These are phyloP conservation scores for Macrosoma leucophasiata DNA, from an alignment of 2,888 invertebrate genomes.

Conservation along the genomic window DNA sequence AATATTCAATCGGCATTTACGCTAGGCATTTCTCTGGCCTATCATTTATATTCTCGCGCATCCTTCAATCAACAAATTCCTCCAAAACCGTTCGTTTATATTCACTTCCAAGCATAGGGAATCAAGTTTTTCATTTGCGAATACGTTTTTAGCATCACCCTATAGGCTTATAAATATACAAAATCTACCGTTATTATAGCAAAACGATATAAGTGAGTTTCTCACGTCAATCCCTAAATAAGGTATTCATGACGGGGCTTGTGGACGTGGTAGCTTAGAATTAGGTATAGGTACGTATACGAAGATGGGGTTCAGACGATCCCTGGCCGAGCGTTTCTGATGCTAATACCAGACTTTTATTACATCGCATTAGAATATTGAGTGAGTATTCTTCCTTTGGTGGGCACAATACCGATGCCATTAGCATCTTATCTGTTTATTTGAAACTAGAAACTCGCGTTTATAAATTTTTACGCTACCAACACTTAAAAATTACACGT, in stretches of 20 bases:
- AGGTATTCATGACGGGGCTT: slow-evolving; percentile 26
- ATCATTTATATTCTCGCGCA: too few relatives aligned
- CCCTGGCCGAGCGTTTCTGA: slow-evolving; percentile 14
- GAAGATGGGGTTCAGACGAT: slow-evolving; percentile 15
- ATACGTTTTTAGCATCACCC: too few relatives aligned
- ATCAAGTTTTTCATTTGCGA: too few relatives aligned
- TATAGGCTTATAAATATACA: too few relatives aligned
- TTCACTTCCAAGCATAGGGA: too few relatives aligned
- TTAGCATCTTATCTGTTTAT: slow-evolving; percentile 14
- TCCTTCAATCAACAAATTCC: too few relatives aligned
- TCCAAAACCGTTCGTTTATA: too few relatives aligned
- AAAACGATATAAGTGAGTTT: slow-evolving; percentile 4
- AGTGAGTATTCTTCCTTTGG: slow-evolving; percentile 14
- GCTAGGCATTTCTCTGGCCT: too few relatives aligned
- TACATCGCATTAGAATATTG: slow-evolving; percentile 23
- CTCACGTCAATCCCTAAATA: slow-evolving; percentile 24
- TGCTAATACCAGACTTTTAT: slow-evolving; percentile 21
- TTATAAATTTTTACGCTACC: too few relatives aligned
- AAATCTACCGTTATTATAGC: slow-evolving; percentile 7
- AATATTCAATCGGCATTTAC: too few relatives aligned
- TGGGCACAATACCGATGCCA: slow-evolving; percentile 5
- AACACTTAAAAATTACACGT: too few relatives aligned
- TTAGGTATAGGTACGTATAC: too few relatives aligned
- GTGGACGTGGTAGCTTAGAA: slow-evolving; percentile 19
- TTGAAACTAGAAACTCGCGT: slow-evolving; percentile 7